Evolutionary conservation across 2,113 vertebrate species (phyloP).

Genomic region (Heterochromis multidens): DNA sequence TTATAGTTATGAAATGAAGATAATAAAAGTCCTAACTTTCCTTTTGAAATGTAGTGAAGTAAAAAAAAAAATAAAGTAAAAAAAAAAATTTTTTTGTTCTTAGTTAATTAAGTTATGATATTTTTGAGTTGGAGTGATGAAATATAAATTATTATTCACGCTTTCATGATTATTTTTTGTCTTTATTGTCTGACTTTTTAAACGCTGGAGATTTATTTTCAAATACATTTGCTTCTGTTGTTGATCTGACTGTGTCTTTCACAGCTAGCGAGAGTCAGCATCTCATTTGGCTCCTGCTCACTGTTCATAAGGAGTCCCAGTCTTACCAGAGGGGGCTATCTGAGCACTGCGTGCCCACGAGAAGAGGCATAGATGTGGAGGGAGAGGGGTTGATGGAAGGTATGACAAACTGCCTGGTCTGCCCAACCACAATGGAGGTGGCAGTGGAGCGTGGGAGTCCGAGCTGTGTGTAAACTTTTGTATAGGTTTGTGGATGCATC

Average conservation of each 20-base stretch:
- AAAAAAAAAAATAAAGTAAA: no score
- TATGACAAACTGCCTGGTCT: constrained; percentile 62
- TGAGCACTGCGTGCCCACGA: neutral
- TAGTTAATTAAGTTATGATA: no score
- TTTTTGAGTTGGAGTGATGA: neutral
- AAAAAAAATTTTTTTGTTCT: no score
- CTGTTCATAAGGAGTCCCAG: neutral
- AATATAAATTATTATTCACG: neutral
- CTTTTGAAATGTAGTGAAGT: neutral
- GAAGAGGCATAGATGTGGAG: neutral
- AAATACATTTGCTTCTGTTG: neutral
- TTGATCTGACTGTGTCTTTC: neutral
- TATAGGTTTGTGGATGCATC: neutral
- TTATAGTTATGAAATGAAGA: neutral
- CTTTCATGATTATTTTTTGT: neutral
- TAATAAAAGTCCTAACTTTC: neutral
- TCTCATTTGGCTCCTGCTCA: neutral
- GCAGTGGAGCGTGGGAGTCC: neutral
- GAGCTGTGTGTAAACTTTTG: neutral
- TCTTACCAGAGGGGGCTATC: constrained; percentile 26
- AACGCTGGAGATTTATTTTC: neutral
- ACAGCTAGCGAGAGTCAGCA: neutral
- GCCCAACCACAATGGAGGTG: constrained; percentile 3
- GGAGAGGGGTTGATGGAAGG: constrained; percentile 33
- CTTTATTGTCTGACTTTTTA: neutral